Conservation (phyloP, 2,888 invertebrate genomes). For the Phortica okadai region DNA sequence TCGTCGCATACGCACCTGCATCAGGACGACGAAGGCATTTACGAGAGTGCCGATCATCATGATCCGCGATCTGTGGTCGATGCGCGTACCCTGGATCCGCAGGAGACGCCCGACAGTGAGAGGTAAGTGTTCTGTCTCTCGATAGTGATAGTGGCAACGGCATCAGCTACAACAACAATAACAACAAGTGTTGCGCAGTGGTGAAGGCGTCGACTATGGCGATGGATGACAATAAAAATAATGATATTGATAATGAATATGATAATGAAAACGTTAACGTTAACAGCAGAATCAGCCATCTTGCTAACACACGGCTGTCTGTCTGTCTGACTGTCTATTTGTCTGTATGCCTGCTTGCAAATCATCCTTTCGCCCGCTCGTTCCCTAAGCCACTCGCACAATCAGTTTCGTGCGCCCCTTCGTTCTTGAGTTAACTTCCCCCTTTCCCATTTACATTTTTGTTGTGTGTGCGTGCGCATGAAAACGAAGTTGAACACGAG, state of each 20-base stretch:
- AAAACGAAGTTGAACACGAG: too few relatives aligned
- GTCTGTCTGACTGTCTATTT: not conserved
- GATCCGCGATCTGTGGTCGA: conserved; percentile 80
- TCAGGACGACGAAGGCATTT: conserved; percentile 89
- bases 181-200: not conserved
- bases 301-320: not conserved
- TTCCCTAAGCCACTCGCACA: too few relatives aligned
- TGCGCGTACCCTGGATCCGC: conserved; percentile 80
- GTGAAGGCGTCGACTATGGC: conserved; percentile 10
- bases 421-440: too few relatives aligned
- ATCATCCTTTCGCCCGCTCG: too few relatives aligned
- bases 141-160: not conserved
- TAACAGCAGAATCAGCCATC: not conserved
- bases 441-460: too few relatives aligned
- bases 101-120: conserved; percentile 92
- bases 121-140: conserved; percentile 80
- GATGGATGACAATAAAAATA: not conserved
- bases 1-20: conserved; percentile 80
- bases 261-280: not conserved
- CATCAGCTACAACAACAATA: not conserved
- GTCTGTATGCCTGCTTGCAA: not conserved
- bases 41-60: conserved; percentile 89
- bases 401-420: too few relatives aligned
- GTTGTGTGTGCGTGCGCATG: too few relatives aligned
- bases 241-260: not conserved